phyloP scores from a whole-genome alignment of 2,888 invertebrate species.

The Baccha elongata region DNA sequence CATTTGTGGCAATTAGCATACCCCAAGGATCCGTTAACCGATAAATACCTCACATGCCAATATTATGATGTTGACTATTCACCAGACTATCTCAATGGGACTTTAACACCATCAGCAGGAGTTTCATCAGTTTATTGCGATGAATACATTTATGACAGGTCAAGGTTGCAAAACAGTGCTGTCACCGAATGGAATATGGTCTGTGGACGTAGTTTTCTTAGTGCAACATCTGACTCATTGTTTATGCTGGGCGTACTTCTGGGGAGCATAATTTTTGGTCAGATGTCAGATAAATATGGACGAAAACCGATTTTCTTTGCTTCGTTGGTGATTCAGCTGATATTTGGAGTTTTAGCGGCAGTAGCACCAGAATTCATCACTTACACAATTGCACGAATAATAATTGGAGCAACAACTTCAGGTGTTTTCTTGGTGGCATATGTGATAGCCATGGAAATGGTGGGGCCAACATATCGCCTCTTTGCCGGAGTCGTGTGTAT shows the following conservation, averaged over 20 bases:
- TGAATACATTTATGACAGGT: slow-evolving; percentile 85
- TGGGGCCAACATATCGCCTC: slow-evolving; percentile 87
- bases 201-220: slow-evolving; percentile 85
- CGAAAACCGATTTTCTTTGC: slow-evolving; percentile 88
- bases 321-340: slow-evolving; percentile 87
- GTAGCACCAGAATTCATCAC: slow-evolving; percentile 87
- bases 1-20: slow-evolving; percentile 83
- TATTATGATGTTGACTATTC: slow-evolving; percentile 83
- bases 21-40: slow-evolving; percentile 83
- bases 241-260: slow-evolving; percentile 88
- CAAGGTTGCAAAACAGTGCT: slow-evolving; percentile 85
- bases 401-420: slow-evolving; percentile 89
- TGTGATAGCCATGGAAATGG: slow-evolving; percentile 90
- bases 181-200: slow-evolving; percentile 88
- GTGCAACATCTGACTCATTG: slow-evolving; percentile 86
- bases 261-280: slow-evolving; percentile 88
- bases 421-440: slow-evolving; percentile 91
- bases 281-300: slow-evolving; percentile 88
- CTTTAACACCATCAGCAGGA: slow-evolving; percentile 75
- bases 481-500: slow-evolving; percentile 89
- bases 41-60: slow-evolving; percentile 84
- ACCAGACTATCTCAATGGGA: slow-evolving; percentile 78
- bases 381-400: slow-evolving; percentile 86
- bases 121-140: slow-evolving; percentile 82
- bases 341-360: slow-evolving; percentile 87